Percentiles rank a stretch among this genome's conserved stretches.
These are phyloP conservation scores for Pseudomyrmex cubaensis DNA, from an alignment of 1,140 invertebrate species.

Conservation along the genomic window DNA sequence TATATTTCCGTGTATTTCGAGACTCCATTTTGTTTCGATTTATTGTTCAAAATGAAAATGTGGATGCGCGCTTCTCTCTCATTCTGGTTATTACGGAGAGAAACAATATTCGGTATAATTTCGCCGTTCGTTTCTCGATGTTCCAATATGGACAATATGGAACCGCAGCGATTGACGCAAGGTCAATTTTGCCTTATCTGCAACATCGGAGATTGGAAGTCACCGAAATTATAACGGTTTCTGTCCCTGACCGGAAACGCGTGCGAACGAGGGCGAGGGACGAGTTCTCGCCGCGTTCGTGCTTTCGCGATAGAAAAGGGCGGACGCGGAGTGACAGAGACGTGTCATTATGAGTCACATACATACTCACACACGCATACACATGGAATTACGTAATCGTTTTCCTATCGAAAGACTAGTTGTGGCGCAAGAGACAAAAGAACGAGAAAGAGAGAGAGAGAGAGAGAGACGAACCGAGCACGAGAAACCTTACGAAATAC, in stretches of 20 bases:
- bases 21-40: conserved; percentile 18
- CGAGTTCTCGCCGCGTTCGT: conserved; percentile 1
- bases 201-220: neutral
- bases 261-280: neutral
- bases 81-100: no score
- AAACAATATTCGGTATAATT: neutral
- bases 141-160: neutral
- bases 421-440: neutral
- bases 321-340: neutral
- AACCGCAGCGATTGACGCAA: neutral
- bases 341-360: conserved; percentile 16
- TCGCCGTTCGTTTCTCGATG: neutral
- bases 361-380: no score
- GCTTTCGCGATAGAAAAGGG: conserved; percentile 12
- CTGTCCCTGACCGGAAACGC: neutral
- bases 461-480: neutral
- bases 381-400: conserved; percentile 39
- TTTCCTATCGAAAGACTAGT: conserved; percentile 22
- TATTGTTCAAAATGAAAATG: conserved; percentile 22
- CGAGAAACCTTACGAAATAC: conserved; percentile 30
- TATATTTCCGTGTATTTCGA: neutral
- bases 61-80: neutral
- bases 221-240: conserved; percentile 20
- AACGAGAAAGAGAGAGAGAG: neutral
- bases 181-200: conserved; percentile 11